These are phyloP conservation scores for Eumerus sabulonum DNA, from an alignment of 2,888 invertebrate species.

Conservation along the genomic window DNA sequence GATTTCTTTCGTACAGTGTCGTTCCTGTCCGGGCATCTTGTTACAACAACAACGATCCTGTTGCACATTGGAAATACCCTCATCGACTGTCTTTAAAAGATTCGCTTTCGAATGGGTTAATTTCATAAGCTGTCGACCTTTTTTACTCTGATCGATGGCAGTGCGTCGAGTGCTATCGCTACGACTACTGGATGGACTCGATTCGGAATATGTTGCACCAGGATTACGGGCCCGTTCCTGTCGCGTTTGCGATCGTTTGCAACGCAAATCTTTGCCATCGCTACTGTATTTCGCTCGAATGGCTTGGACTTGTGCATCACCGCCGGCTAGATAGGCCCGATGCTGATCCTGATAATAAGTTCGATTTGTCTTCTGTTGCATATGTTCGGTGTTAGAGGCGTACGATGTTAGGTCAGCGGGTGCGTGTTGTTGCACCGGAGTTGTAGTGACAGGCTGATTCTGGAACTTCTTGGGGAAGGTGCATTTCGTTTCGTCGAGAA, in stretches of 20 bases:
- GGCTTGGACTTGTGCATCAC: constrained; percentile 4
- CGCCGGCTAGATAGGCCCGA: background rate
- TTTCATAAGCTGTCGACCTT: constrained; percentile 3
- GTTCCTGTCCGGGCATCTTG: background rate
- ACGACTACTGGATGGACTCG: background rate
- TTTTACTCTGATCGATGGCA: constrained; percentile 7
- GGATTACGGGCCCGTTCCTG: background rate
- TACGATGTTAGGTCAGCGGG: background rate
- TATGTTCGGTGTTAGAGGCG: no score
- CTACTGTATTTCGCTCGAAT: background rate
- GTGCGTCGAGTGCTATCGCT: constrained; percentile 25
- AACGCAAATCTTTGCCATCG: background rate
- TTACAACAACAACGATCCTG: background rate
- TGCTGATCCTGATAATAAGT: background rate
- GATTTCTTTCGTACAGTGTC: background rate
- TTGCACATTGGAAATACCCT: background rate
- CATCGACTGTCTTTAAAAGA: constrained; percentile 34
- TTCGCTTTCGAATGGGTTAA: constrained; percentile 27
- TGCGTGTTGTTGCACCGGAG: background rate
- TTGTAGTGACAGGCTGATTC: no score
- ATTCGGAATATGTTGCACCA: constrained; percentile 8
- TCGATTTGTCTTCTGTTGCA: background rate
- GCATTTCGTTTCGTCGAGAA: background rate
- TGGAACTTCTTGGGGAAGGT: background rate
- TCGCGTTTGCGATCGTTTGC: constrained; percentile 5